These are phyloP conservation scores for Aphaenogaster ashmeadi DNA, from an alignment of 1,140 invertebrate species.

Conservation along the genomic window DNA sequence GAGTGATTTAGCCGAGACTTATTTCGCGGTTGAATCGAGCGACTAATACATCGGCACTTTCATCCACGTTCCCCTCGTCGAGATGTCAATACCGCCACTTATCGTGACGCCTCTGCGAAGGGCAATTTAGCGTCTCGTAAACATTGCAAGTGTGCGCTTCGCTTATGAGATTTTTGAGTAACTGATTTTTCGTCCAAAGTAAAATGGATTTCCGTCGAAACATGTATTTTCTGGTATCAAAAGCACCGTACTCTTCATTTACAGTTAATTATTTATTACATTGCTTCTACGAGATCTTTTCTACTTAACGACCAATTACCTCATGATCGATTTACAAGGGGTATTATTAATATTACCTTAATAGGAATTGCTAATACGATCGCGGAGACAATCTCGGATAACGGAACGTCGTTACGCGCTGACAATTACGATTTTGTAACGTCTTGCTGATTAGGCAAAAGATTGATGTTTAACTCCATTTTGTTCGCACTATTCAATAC, in stretches of 20 bases:
- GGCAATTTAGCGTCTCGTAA: constrained; percentile 40
- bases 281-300: neutral
- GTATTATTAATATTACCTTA: neutral
- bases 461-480: constrained; percentile 56
- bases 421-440: neutral
- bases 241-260: neutral
- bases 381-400: neutral
- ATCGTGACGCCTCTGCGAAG: neutral
- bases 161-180: constrained; percentile 4
- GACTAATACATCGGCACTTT: constrained; percentile 54
- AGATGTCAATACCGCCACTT: constrained; percentile 37
- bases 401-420: neutral
- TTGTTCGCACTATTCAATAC: constrained; percentile 57
- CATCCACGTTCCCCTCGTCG: constrained; percentile 13
- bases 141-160: neutral
- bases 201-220: neutral
- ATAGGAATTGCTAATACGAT: neutral
- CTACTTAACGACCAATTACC: neutral
- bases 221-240: neutral
- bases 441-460: constrained; percentile 19
- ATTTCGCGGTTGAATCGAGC: constrained; percentile 54
- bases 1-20: constrained; percentile 35
- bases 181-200: neutral
- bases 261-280: neutral
- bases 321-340: neutral